These are phyloP conservation scores for Ictalurus punctatus DNA, from an alignment of 2,113 vertebrate species.

Conservation along the genomic window DNA sequence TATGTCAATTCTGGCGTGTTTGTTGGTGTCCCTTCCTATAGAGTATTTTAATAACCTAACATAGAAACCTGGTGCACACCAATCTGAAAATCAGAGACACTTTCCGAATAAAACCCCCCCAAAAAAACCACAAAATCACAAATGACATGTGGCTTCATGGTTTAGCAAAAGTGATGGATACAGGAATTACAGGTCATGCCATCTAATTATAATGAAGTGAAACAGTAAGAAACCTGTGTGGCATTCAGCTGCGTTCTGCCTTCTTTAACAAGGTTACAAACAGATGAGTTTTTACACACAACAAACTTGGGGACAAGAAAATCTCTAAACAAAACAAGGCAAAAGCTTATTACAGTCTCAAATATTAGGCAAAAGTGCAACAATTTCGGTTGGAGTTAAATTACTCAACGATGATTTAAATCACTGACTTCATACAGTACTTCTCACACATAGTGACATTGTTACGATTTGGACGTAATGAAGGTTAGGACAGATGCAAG, in stretches of 20 bases:
- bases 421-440: background rate
- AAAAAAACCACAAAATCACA: background rate
- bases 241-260: background rate
- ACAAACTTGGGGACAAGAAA: background rate
- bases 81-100: conserved; percentile 8
- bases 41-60: conserved; percentile 16
- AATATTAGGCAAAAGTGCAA: background rate
- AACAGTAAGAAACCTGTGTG: background rate
- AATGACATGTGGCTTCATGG: background rate
- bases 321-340: background rate
- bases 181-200: background rate
- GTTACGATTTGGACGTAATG: too few species aligned
- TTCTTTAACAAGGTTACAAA: background rate
- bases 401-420: background rate
- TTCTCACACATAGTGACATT: background rate
- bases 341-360: background rate
- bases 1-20: conserved; percentile 49
- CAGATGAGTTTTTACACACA: background rate
- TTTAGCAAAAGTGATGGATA: background rate
- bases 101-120: background rate
- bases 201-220: background rate
- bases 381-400: too few species aligned
- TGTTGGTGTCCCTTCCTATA: conserved; percentile 34
- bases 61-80: conserved; percentile 11
- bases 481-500: too few species aligned